Percentiles rank a stretch among this genome's conserved stretches.
These are phyloP conservation scores for Oscheius sp. DNA, from an alignment of 2,888 invertebrate species.

Conservation along the genomic window DNA sequence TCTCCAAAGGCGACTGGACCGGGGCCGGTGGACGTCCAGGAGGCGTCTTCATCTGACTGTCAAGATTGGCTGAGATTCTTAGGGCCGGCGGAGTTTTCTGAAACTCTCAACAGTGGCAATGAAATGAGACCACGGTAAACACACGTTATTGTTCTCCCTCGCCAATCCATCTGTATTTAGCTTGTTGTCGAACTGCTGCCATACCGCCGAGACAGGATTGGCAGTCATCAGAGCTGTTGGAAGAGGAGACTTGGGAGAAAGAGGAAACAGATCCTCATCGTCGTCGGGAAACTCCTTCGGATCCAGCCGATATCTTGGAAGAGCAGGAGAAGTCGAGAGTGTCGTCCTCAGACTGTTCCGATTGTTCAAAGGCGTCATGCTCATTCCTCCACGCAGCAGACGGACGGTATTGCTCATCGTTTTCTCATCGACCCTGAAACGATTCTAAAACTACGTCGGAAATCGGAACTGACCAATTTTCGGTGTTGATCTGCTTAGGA, in stretches of 20 bases:
- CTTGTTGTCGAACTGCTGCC: not conserved
- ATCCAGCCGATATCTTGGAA: not conserved
- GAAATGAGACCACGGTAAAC: not conserved
- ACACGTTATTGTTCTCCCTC: not conserved
- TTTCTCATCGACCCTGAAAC: constrained; percentile 24
- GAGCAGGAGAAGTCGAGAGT: not conserved
- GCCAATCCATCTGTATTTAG: not conserved
- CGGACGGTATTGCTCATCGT: not conserved
- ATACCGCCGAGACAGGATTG: not conserved
- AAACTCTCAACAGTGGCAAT: not conserved
- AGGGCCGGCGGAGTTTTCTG: not conserved
- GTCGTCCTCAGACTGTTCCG: not conserved
- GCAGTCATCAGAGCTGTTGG: not conserved
- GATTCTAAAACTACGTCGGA: too few species aligned
- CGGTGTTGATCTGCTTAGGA: constrained; percentile 1
- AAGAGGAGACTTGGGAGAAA: not conserved
- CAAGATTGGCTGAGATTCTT: constrained; percentile 5
- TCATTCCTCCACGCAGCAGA: not conserved
- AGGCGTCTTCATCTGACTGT: constrained; percentile 2
- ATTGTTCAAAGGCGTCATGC: not conserved
- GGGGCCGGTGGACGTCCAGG: not conserved
- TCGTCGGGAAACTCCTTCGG: not conserved
- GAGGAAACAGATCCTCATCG: not conserved
- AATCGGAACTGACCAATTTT: not conserved
- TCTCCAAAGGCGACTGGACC: not conserved